Percentiles rank a stretch among this genome's conserved stretches.
These are phyloP conservation scores for Beroe ovata DNA, from an alignment of 37 sponge, comb jelly and placozoan genomes.

Conservation along the genomic window DNA sequence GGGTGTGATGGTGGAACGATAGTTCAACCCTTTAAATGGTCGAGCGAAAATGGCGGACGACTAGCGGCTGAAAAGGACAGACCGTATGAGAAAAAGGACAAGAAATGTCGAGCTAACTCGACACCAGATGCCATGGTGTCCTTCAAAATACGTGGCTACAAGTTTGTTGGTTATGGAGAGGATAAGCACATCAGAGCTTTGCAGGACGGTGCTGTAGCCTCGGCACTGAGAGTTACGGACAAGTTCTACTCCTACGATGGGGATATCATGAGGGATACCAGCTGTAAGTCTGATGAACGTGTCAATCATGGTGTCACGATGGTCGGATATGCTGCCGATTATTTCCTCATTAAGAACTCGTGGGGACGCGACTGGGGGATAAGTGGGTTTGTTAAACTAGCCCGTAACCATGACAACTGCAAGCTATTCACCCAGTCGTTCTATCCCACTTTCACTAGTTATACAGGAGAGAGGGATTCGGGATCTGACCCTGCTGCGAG, in stretches of 20 bases:
- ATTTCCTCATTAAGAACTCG: background rate
- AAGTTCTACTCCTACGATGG: background rate
- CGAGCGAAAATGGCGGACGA: background rate
- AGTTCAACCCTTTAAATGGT: background rate
- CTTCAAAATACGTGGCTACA: background rate
- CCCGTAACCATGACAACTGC: background rate
- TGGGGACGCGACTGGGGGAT: background rate
- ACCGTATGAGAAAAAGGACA: background rate
- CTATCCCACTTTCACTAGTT: background rate
- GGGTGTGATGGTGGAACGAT: conserved; percentile 22
- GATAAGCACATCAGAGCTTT: conserved; percentile 1
- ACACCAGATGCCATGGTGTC: conserved; percentile 22
- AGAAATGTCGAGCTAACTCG: background rate
- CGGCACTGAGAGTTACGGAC: conserved; percentile 15
- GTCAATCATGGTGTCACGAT: background rate
- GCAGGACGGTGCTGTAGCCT: background rate
- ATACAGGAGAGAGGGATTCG: background rate
- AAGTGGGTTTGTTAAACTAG: background rate
- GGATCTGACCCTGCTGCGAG: background rate
- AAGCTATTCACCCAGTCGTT: background rate
- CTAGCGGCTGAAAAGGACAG: background rate
- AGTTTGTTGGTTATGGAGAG: background rate
- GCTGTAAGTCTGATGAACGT: background rate
- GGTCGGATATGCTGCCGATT: background rate
- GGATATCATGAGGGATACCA: conserved; percentile 18